Percentiles rank a stretch among this genome's conserved stretches.
These are phyloP conservation scores for Orthosia incerta DNA, from an alignment of 2,888 invertebrate species.

Conservation along the genomic window DNA sequence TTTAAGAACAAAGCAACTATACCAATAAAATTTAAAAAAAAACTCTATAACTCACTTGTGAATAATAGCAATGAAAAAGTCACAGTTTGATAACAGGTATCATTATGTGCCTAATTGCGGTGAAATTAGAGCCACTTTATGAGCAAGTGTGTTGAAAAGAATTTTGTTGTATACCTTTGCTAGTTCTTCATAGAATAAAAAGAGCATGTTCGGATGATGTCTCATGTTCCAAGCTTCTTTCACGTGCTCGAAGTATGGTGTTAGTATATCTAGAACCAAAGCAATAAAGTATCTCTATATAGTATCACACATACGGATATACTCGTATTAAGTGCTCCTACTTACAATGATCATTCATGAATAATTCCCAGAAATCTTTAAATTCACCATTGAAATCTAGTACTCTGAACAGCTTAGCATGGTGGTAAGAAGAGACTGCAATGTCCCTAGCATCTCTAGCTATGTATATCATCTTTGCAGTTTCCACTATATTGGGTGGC, in stretches of 20 bases:
- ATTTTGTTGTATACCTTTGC: slow-evolving; percentile 82
- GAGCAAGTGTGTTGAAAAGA: too few species aligned
- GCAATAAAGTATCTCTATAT: neutral
- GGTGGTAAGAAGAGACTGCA: slow-evolving; percentile 94
- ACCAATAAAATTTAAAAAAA: too few species aligned
- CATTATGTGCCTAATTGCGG: too few species aligned
- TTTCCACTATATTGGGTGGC: slow-evolving; percentile 89
- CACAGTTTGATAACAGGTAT: too few species aligned
- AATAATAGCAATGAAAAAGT: too few species aligned
- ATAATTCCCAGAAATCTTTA: slow-evolving; percentile 92
- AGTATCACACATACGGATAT: neutral
- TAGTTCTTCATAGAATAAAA: slow-evolving; percentile 94
- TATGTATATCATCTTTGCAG: slow-evolving; percentile 92
- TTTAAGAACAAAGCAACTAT: too few species aligned
- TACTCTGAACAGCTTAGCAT: slow-evolving; percentile 87
- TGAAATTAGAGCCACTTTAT: too few species aligned
- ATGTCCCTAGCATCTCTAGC: slow-evolving; percentile 96
- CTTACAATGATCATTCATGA: slow-evolving; percentile 91
- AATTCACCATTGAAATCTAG: slow-evolving; percentile 89
- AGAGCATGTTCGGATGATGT: slow-evolving; percentile 92
- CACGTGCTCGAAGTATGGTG: slow-evolving; percentile 94
- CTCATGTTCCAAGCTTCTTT: slow-evolving; percentile 93
- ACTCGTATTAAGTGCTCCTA: slow-evolving; percentile 10
- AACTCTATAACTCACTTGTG: too few species aligned
- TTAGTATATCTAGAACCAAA: slow-evolving; percentile 88